Evolutionary conservation across 2,113 vertebrate genomes (phyloP).

Genomic region (Nannospalax galili): DNA sequence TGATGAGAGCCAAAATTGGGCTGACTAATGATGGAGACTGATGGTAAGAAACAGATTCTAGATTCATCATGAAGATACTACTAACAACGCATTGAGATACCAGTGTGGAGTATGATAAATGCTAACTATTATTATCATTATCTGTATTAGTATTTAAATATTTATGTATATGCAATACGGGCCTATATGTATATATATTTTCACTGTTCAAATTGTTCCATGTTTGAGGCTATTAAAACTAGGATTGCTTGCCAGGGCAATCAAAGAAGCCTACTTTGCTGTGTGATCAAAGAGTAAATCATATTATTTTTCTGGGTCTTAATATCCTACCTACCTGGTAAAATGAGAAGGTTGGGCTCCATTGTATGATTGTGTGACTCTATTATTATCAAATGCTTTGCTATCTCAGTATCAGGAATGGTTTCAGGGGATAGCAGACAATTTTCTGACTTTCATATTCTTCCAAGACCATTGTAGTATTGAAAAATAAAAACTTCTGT

Average conservation of each 20-base stretch:
- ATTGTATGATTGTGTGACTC: neutral
- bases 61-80: neutral
- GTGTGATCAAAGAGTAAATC: conserved; percentile 1
- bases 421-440: neutral
- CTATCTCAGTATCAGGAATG: neutral
- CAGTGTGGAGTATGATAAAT: neutral
- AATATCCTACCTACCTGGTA: neutral
- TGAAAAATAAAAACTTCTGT: conserved; percentile 10
- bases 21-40: neutral
- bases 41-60: neutral
- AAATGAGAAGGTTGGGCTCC: conserved; percentile 9
- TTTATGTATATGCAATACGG: neutral
- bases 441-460: conserved; percentile 21
- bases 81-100: neutral
- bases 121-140: conserved; percentile 1
- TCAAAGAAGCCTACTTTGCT: conserved; percentile 23
- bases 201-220: neutral
- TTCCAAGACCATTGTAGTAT: neutral
- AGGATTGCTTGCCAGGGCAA: neutral
- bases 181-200: neutral
- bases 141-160: neutral
- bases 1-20: neutral
- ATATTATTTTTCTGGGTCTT: conserved; percentile 3
- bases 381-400: neutral
- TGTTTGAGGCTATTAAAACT: conserved; percentile 12